Percentiles rank a stretch among this genome's conserved stretches.
Conservation (phyloP, 2,888 invertebrate genomes). For the Morinoia aosen region DNA sequence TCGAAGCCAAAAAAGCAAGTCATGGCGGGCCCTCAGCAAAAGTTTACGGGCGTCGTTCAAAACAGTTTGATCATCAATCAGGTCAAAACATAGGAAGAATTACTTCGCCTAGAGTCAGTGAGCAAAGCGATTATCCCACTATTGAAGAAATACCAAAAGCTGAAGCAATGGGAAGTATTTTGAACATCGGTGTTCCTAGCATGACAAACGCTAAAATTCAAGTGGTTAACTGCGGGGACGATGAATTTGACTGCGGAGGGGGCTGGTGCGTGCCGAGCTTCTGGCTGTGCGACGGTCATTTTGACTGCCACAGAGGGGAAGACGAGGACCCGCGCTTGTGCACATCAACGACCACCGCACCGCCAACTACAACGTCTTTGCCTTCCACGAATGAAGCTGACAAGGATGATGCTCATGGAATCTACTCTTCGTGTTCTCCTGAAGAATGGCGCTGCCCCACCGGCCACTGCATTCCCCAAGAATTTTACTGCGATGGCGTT, state of each 20-base stretch:
- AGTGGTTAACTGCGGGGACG: constrained; percentile 54
- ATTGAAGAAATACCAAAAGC: constrained; percentile 32
- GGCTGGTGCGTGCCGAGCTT: constrained; percentile 58
- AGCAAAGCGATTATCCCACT: background rate
- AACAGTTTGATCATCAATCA: background rate
- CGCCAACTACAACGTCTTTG: background rate
- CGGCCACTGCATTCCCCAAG: constrained; percentile 52
- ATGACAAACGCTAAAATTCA: constrained; percentile 22
- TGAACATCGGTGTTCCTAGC: constrained; percentile 23
- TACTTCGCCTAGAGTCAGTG: background rate
- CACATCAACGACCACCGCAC: background rate
- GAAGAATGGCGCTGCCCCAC: constrained; percentile 51
- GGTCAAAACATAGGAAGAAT: background rate
- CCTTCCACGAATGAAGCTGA: background rate
- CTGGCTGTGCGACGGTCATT: constrained; percentile 62
- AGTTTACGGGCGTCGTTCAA: background rate
- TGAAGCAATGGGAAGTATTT: constrained; percentile 37
- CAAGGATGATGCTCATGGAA: background rate
- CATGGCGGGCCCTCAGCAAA: background rate
- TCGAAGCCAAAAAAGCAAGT: background rate
- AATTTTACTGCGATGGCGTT: constrained; percentile 55
- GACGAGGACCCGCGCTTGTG: constrained; percentile 60
- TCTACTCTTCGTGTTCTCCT: background rate
- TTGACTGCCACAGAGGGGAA: constrained; percentile 62
- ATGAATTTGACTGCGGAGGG: constrained; percentile 61